Percentiles rank a stretch among this genome's conserved stretches.
Conservation (phyloP, 2,113 vertebrate genomes). For the Mystacornis crossleyi region DNA sequence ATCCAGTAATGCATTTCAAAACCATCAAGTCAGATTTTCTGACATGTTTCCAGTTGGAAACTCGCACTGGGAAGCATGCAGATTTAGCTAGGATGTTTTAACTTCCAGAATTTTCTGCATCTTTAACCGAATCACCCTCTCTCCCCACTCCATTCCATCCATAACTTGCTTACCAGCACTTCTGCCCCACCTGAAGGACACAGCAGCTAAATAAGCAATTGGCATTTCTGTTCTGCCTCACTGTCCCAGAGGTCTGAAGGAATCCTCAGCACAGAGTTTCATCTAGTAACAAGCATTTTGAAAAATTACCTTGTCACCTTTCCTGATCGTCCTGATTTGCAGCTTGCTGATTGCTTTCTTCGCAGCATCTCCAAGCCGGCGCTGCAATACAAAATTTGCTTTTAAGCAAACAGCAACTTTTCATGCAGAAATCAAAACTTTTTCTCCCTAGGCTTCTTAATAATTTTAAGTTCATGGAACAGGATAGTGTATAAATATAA, state of each 20-base stretch:
- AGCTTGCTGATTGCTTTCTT: conserved; percentile 98
- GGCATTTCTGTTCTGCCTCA: neutral
- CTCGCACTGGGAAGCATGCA: neutral
- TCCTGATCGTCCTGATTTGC: conserved; percentile 93
- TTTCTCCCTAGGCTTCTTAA: neutral
- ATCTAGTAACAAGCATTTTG: neutral
- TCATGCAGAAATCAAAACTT: neutral
- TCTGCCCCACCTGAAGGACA: neutral
- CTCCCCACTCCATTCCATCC: neutral
- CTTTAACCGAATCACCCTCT: neutral
- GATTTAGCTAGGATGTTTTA: neutral
- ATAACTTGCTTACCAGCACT: neutral
- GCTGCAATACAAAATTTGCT: conserved; percentile 79
- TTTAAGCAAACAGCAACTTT: conserved; percentile 28
- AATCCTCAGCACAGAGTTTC: neutral
- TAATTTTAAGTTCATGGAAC: neutral
- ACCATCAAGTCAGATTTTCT: neutral
- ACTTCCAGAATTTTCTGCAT: neutral
- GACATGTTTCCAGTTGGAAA: neutral
- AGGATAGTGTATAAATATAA: neutral
- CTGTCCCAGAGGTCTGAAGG: neutral
- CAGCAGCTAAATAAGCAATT: neutral
- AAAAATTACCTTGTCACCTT: conserved; percentile 92
- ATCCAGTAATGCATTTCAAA: neutral
- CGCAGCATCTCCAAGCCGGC: conserved; percentile 94